Evolutionary conservation across 2,113 vertebrate genomes (phyloP), one percentile per base, ranked within the genome.

Genomic region (Hemicordylus capensis): DNA sequence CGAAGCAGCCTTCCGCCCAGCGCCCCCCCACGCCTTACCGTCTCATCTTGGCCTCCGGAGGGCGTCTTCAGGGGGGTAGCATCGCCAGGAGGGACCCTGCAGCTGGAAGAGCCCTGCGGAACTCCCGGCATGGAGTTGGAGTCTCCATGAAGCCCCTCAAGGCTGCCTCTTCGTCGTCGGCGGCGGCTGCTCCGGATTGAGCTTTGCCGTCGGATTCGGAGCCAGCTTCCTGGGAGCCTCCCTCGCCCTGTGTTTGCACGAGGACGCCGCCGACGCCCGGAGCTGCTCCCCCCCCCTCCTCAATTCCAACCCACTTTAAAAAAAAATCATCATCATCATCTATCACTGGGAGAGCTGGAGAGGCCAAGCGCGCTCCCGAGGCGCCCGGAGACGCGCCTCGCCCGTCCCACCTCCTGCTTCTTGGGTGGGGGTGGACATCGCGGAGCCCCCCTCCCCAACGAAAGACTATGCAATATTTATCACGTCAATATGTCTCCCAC

Each of bases 381-480:
- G 89, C 87, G 54, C 26, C 81, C 28, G 51, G 87, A 91, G 89
- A 95, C 93, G 94, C 97, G 97, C 96, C 94, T 93, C 95, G 95
- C 96, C 96, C 96, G 96, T 97, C 96, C 97, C 96, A 95, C 95
- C 91, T 90, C 76, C 82, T 12, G 24, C 69, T n/a, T 5, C 67
- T 10, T 11, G 51, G 58, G 77, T 70, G n/a, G 10, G 58, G 6
- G 46, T 24, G 61, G 4, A 48, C 56, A 34, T 22, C 67, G 26
- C 6, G 31, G 59, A 58, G 24, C 58, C 22, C 0, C 0, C 70
- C 37, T 4, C 31, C 37, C 56, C 79, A 4, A 3, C 83, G 91
- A 79, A 66, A 72, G 61, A 22, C 15, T 3, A 72, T 88, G 81
- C 78, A 39, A 86, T 84, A 69, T 90, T 83, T 77, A 89, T 78